Conservation (phyloP, 2,797 vertebrate species). For the Podarcis siculus region DNA sequence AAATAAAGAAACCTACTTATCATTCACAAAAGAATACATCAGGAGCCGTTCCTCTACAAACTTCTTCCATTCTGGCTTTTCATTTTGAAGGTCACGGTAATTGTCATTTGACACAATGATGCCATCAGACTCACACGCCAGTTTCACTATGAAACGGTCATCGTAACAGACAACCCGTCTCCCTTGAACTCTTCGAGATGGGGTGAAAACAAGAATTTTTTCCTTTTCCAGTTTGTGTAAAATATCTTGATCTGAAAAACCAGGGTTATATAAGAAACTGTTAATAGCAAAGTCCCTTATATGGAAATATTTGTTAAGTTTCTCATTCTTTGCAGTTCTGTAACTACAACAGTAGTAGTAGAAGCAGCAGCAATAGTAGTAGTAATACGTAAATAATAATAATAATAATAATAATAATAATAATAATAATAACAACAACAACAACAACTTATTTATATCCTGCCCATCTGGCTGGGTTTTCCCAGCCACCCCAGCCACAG, state of each 20-base stretch:
- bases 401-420: too few relatives aligned
- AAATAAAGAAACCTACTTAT: slow-evolving; percentile 87
- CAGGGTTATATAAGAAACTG: slow-evolving; percentile 34
- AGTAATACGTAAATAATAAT: too few relatives aligned
- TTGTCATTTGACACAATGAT: slow-evolving; percentile 99
- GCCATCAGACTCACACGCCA: slow-evolving; percentile 97
- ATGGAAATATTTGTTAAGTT: neutral
- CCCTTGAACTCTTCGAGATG: slow-evolving; percentile 96
- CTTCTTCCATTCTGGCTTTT: slow-evolving; percentile 99
- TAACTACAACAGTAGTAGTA: neutral
- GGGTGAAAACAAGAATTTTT: slow-evolving; percentile 98
- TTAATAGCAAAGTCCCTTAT: neutral
- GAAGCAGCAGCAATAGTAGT: too few relatives aligned
- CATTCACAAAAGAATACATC: slow-evolving; percentile 99
- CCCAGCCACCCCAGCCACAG: too few relatives aligned
- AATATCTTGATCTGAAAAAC: slow-evolving; percentile 94
- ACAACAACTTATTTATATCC: too few relatives aligned
- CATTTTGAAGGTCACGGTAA: slow-evolving; percentile 97
- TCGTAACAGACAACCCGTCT: slow-evolving; percentile 98
- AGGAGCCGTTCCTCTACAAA: slow-evolving; percentile 98
- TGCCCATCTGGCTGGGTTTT: too few relatives aligned
- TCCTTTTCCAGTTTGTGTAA: slow-evolving; percentile 96
- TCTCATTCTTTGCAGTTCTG: neutral
- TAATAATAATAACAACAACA: too few relatives aligned
- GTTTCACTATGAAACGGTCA: slow-evolving; percentile 98